These are phyloP conservation scores for Pampus argenteus DNA, from an alignment of 2,797 vertebrate species.

Conservation along the genomic window DNA sequence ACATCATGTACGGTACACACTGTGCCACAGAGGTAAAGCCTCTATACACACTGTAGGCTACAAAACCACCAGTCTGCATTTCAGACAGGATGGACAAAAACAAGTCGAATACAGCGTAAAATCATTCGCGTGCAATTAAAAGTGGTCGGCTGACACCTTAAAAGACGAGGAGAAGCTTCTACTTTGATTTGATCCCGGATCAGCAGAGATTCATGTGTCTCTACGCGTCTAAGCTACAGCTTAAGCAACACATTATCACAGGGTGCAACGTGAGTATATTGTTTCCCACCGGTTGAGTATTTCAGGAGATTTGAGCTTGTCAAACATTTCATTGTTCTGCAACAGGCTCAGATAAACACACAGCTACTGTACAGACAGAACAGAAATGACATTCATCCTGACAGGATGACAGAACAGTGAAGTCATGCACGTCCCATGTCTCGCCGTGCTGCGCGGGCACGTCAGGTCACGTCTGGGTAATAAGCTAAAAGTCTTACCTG, in stretches of 20 bases:
- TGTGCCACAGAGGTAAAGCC: neutral
- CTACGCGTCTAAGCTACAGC: neutral
- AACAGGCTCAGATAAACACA: slow-evolving; percentile 23
- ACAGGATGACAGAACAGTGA: slow-evolving; percentile 1
- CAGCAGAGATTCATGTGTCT: neutral
- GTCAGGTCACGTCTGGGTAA: slow-evolving; percentile 7
- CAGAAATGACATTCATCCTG: slow-evolving; percentile 1
- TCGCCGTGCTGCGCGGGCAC: slow-evolving; percentile 1
- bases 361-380: neutral
- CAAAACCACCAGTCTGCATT: neutral
- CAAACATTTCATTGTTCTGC: neutral
- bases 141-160: neutral
- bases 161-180: neutral
- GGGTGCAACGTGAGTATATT: neutral
- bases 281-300: neutral
- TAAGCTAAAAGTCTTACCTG: slow-evolving; percentile 61
- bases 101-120: neutral
- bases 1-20: neutral
- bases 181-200: neutral
- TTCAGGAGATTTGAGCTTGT: neutral
- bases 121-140: neutral
- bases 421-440: slow-evolving; percentile 1
- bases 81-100: neutral
- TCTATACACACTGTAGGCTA: neutral
- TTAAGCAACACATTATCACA: neutral